Evolutionary conservation across 2,113 vertebrate genomes (phyloP).

Genomic region (Myrmecobius fasciatus): DNA sequence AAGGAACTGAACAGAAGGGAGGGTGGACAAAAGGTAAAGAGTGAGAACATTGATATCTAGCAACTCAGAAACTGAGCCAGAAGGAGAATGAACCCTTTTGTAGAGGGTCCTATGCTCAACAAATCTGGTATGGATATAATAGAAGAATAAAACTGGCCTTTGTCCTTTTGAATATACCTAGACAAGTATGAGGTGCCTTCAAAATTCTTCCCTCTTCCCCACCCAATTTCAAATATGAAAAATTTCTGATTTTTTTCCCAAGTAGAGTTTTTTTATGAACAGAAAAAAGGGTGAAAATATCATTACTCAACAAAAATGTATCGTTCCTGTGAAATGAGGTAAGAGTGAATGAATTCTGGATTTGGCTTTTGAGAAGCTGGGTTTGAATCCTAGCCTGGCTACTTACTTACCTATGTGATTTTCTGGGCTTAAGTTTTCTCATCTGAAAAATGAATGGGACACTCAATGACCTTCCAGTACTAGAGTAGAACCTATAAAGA

Average conservation of each 20-base stretch:
- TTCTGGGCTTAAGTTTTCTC: background rate
- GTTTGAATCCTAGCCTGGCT: background rate
- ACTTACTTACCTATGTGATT: background rate
- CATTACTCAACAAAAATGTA: constrained; percentile 3
- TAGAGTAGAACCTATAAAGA: background rate
- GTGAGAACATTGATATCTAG: background rate
- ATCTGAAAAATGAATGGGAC: background rate
- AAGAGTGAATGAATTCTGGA: background rate
- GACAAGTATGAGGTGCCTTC: background rate
- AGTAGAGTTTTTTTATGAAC: background rate
- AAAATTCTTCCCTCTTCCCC: background rate
- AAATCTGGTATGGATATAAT: background rate
- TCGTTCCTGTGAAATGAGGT: background rate
- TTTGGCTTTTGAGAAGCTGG: background rate
- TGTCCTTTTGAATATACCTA: background rate
- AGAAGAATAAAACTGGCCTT: background rate
- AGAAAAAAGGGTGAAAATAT: background rate
- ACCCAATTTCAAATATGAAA: background rate
- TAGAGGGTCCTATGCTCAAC: background rate
- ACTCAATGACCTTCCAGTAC: background rate
- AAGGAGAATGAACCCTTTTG: background rate
- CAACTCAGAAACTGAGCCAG: background rate
- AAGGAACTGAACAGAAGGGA: background rate
- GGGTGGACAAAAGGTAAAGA: background rate
- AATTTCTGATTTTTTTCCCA: background rate